Evolutionary conservation across 2,113 vertebrate genomes (phyloP).

Genomic region (Amblyopsis rosae): DNA sequence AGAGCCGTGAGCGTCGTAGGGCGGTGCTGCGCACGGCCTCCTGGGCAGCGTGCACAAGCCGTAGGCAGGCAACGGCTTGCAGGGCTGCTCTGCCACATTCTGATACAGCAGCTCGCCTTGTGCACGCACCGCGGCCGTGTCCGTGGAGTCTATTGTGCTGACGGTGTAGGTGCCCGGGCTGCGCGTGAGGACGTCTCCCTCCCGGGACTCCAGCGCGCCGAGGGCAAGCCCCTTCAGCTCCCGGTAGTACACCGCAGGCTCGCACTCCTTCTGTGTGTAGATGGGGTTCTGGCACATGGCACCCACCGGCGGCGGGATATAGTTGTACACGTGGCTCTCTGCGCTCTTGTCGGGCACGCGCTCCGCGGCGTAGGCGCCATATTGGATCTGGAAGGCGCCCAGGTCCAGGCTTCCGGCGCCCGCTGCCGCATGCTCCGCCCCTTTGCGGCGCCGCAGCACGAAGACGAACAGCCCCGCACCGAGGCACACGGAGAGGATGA

Average conservation of each 20-base stretch:
- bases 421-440: constrained; percentile 81
- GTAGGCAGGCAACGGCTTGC: constrained; percentile 91
- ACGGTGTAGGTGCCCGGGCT: constrained; percentile 87
- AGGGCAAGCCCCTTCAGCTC: constrained; percentile 92
- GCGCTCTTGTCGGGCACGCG: constrained; percentile 82
- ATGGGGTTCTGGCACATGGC: constrained; percentile 99
- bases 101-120: constrained; percentile 89
- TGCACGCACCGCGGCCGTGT: constrained; percentile 74
- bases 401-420: constrained; percentile 87
- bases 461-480: constrained; percentile 97
- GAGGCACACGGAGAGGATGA: constrained; percentile 95
- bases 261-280: constrained; percentile 95
- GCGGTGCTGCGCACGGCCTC: constrained; percentile 87
- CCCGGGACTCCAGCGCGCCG: constrained; percentile 81
- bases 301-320: constrained; percentile 89
- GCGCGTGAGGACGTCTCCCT: constrained; percentile 79
- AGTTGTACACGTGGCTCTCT: constrained; percentile 93
- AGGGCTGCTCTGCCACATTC: constrained; percentile 88
- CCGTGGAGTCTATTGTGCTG: constrained; percentile 89
- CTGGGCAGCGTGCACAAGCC: constrained; percentile 99
- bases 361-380: constrained; percentile 89
- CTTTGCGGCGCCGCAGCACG: constrained; percentile 92
- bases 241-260: constrained; percentile 89
- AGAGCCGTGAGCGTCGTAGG: constrained; percentile 83
- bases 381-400: constrained; percentile 93